These are phyloP conservation scores for Tipula unca DNA, from an alignment of 2,888 invertebrate genomes.

Conservation along the genomic window DNA sequence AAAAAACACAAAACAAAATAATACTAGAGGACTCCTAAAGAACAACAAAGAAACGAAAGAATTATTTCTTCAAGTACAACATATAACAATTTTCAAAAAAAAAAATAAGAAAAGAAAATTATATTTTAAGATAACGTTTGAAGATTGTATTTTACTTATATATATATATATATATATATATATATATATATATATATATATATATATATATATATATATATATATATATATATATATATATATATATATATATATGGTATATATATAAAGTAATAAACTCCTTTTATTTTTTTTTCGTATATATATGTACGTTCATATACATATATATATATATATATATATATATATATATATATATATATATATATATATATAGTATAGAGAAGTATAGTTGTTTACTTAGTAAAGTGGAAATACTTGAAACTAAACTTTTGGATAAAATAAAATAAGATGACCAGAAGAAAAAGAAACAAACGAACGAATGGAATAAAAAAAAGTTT, in stretches of 20 bases:
- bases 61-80: slow-evolving; percentile 14
- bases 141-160: neutral
- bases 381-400: slow-evolving; percentile 16
- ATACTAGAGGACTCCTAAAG: neutral
- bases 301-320: neutral
- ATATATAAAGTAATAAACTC: neutral
- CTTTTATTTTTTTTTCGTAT: neutral
- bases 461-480: neutral
- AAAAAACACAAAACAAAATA: neutral
- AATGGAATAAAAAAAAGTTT: neutral
- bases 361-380: too few relatives aligned
- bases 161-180: neutral
- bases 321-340: neutral
- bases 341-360: neutral
- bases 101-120: slow-evolving; percentile 14
- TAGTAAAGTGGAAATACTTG: slow-evolving; percentile 19
- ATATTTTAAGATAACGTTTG: slow-evolving; percentile 14
- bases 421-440: slow-evolving; percentile 16
- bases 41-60: slow-evolving; percentile 14
- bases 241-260: neutral
- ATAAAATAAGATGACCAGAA: slow-evolving; percentile 17
- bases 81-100: neutral
- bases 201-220: too few relatives aligned
- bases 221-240: too few relatives aligned
- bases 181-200: too few relatives aligned